These are phyloP conservation scores for Diglossa cyanea DNA, from an alignment of 2,797 vertebrate species.

Conservation along the genomic window DNA sequence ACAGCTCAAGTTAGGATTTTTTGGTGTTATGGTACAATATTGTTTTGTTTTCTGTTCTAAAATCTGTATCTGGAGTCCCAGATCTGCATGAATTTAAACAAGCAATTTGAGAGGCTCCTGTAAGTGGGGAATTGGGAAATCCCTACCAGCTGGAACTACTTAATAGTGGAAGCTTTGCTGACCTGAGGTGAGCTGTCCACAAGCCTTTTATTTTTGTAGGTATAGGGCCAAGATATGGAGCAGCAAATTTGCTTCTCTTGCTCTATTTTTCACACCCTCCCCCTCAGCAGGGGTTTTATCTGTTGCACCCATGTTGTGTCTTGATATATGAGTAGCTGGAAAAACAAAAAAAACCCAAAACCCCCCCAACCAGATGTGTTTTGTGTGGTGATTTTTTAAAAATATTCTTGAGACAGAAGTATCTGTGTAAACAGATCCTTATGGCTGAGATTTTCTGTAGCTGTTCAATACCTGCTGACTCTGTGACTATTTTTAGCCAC, in stretches of 20 bases:
- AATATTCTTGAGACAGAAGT: not conserved
- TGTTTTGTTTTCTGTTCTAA: not conserved
- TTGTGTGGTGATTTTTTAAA: not conserved
- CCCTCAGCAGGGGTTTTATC: not conserved
- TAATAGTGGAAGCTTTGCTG: constrained; percentile 31
- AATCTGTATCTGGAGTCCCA: not conserved
- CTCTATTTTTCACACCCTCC: not conserved
- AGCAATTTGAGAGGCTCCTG: not conserved
- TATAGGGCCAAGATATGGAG: not conserved
- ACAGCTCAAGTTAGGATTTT: not conserved
- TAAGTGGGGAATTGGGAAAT: constrained; percentile 14
- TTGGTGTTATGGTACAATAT: not conserved
- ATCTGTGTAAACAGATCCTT: not conserved
- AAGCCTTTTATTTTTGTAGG: constrained; percentile 9
- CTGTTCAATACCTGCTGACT: not conserved
- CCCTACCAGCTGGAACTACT: constrained; percentile 1
- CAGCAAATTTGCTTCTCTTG: not conserved
- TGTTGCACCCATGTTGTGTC: not conserved
- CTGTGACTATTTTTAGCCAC: not conserved
- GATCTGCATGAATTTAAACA: not conserved
- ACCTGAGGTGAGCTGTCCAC: constrained; percentile 22
- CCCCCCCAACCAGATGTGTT: not conserved
- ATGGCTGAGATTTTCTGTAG: not conserved
- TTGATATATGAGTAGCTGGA: not conserved
- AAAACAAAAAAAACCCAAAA: not conserved